Base-by-base conservation (phyloP, 2,113 vertebrate species). In the Leucopsar rothschildi region DNA sequence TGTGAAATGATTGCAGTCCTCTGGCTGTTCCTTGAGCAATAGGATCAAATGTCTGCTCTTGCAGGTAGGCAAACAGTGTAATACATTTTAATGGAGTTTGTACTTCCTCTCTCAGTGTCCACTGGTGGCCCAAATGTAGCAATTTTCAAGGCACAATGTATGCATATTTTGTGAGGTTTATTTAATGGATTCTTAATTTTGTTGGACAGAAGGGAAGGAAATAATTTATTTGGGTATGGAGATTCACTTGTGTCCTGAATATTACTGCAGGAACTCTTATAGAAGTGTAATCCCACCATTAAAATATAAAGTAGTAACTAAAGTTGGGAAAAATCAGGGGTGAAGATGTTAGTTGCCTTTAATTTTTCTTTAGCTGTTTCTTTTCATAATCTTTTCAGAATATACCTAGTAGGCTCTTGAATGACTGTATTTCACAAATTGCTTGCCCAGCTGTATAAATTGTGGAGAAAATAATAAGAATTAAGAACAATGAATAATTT, bases 401-500 rank as follows among this genome's bases (percentile, higher is more conserved):
- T 10, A 23, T 79, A 92, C 11, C 47, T 87, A 69, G 12, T 60
- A 88, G 52, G 12, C 35, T 82, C 24, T 47, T 77, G 63, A 92
- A 47, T 52, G 35, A 82, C n/a, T 76, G 21, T 76, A 8, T n/a
- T 85, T 94, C 82, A 73, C 40, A 95, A 80, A 90, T 90, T 80
- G 39, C 81, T 94, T 69, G 44, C 87, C 82, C 82, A 81, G 35
- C 39, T 90, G 71, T 80, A 81, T 77, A 93, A 94, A 90, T 86
- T 73, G 29, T 77, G n/a, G 39, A 87, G 60, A 89, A 97, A 97
- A 93, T 88, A 96, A 45, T 90, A 95, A 82, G 82, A 93, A 96
- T 95, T 93, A 93, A 83, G 68, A 92, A 71, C 28, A 78, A 71
- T 92, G 79, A 94, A 95, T 96, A 92, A 95, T 94, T 95, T 92